Conservation (phyloP, 30 jellyfish, hydroid and myxozoan genomes). For the Turritopsis rubra region DNA sequence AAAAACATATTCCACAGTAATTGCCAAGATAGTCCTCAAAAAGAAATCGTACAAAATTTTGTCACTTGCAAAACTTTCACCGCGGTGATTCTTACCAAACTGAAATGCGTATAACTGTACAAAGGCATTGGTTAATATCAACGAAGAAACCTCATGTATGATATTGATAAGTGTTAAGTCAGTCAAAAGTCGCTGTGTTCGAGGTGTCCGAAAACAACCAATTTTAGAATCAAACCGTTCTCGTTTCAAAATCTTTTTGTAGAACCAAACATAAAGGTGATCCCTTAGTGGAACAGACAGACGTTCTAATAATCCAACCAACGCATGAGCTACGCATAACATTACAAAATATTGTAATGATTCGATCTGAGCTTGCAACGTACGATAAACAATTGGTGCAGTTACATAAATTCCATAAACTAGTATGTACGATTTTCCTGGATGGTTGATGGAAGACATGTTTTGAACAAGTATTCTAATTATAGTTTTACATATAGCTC, state of each 20-base stretch:
- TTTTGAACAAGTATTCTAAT: neutral
- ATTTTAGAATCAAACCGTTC: neutral
- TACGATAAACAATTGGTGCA: constrained; percentile 17
- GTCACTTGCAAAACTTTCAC: neutral
- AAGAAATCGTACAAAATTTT: neutral
- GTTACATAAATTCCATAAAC: neutral
- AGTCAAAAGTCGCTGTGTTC: constrained; percentile 14
- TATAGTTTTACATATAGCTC: constrained; percentile 15
- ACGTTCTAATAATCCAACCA: constrained; percentile 15
- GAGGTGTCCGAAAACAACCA: constrained; percentile 17
- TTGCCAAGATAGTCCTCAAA: constrained; percentile 1
- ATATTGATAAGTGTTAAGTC: constrained; percentile 7
- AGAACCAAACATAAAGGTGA: constrained; percentile 23
- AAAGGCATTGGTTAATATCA: constrained; percentile 1
- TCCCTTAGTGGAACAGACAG: constrained; percentile 19
- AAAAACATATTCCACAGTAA: constrained; percentile 13
- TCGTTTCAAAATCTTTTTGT: neutral
- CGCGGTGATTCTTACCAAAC: neutral
- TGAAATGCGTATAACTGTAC: constrained; percentile 13
- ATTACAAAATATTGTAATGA: neutral
- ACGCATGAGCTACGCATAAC: constrained; percentile 16
- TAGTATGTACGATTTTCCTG: constrained; percentile 15
- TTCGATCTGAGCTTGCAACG: constrained; percentile 18
- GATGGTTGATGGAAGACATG: constrained; percentile 3
- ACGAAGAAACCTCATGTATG: constrained; percentile 4